These are phyloP conservation scores for Aurelia aurita DNA, from an alignment of 30 jellyfish, hydroid and myxozoan species.

Conservation along the genomic window DNA sequence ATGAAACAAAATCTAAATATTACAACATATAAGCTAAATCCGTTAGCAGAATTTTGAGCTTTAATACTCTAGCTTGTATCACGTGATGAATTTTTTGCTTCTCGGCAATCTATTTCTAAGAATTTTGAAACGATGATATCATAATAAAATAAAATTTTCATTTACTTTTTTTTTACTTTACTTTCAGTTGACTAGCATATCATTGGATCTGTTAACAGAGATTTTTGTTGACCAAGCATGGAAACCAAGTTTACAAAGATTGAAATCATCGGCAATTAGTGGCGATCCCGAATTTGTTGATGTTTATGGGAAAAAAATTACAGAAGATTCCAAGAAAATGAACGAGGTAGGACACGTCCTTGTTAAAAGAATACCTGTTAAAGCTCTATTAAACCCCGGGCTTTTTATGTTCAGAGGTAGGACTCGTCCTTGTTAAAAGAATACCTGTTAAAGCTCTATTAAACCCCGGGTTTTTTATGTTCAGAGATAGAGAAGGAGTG, in stretches of 20 bases:
- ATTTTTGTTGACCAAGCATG: constrained; percentile 57
- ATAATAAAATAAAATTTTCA: background rate
- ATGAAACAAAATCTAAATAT: too few relatives aligned
- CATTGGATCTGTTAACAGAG: constrained; percentile 57
- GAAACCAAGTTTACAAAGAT: constrained; percentile 60
- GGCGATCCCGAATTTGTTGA: constrained; percentile 68
- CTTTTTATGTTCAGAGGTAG: too few relatives aligned
- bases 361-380: background rate
- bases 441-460: background rate
- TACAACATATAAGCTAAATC: too few relatives aligned
- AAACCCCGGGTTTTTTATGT: too few relatives aligned
- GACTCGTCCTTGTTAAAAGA: background rate
- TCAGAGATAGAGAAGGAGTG: constrained; percentile 31
- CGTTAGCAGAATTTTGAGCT: too few relatives aligned
- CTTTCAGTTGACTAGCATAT: constrained; percentile 49
- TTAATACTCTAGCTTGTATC: too few relatives aligned
- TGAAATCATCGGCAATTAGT: constrained; percentile 43
- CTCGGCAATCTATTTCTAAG: background rate
- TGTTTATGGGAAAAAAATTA: constrained; percentile 37
- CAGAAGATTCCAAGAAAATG: constrained; percentile 66
- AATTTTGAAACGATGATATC: background rate
- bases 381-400: background rate
- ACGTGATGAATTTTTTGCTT: background rate
- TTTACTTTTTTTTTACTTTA: background rate
- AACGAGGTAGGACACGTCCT: constrained; percentile 38